phyloP scores from a whole-genome alignment of 1,140 invertebrate species.

The Ips typographus region DNA sequence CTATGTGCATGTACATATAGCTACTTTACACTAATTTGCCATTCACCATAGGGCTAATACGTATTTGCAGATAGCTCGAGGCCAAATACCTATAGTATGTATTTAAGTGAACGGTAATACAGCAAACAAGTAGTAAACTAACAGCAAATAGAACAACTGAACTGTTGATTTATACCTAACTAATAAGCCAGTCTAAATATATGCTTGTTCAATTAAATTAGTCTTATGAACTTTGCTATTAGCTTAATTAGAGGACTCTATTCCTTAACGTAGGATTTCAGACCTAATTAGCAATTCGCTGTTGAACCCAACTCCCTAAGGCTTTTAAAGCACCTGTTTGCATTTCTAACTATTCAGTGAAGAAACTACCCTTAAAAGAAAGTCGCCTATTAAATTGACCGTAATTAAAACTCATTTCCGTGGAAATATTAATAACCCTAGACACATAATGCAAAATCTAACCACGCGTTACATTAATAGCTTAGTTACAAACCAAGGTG shows the following conservation, averaged over 20 bases:
- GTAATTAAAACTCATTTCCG: slow-evolving; percentile 15
- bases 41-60: not conserved
- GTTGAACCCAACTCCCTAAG: not conserved
- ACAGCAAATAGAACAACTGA: slow-evolving; percentile 17
- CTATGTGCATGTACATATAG: too few relatives aligned
- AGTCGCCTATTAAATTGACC: not conserved
- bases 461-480: slow-evolving; percentile 23
- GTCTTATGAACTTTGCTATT: slow-evolving; percentile 13
- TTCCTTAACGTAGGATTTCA: slow-evolving; percentile 8
- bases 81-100: slow-evolving; percentile 8
- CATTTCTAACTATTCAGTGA: not conserved
- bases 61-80: slow-evolving; percentile 3
- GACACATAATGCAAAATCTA: slow-evolving; percentile 12
- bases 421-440: slow-evolving; percentile 30
- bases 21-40: not conserved
- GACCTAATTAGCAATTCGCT: slow-evolving; percentile 7
- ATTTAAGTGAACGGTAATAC: slow-evolving; percentile 9
- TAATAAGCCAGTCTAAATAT: slow-evolving; percentile 17
- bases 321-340: slow-evolving; percentile 2
- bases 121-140: slow-evolving; percentile 13
- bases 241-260: slow-evolving; percentile 3
- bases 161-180: slow-evolving; percentile 11
- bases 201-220: slow-evolving; percentile 19
- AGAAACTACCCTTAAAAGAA: too few relatives aligned
- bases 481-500: slow-evolving; percentile 33